Evolutionary conservation across 2,888 invertebrate genomes (phyloP).

Genomic region (Orthosia gothica): DNA sequence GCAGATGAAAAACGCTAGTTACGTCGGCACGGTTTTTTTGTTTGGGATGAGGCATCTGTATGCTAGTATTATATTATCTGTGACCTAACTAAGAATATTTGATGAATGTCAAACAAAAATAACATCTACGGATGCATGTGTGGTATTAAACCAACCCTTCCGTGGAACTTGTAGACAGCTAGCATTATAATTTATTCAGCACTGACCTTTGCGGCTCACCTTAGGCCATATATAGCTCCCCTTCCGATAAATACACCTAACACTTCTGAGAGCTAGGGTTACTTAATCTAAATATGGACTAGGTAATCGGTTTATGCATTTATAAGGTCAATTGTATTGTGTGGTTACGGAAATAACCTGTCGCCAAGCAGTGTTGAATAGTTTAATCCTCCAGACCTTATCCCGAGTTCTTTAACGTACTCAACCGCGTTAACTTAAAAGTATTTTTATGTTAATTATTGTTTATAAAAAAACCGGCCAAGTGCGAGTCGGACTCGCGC

Average conservation of each 20-base stretch:
- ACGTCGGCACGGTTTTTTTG: too few relatives aligned
- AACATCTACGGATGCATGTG: background rate
- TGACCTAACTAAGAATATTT: background rate
- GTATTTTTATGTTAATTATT: too few relatives aligned
- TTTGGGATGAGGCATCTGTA: too few relatives aligned
- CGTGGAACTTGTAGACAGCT: conserved; percentile 25
- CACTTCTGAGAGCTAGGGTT: conserved; percentile 1
- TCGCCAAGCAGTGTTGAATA: background rate
- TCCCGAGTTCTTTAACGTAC: too few relatives aligned
- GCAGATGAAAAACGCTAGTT: too few relatives aligned
- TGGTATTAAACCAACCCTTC: background rate
- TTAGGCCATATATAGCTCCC: conserved; percentile 28
- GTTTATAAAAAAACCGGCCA: too few relatives aligned
- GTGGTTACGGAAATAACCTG: conserved; percentile 16
- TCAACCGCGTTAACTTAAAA: too few relatives aligned
- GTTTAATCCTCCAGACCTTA: too few relatives aligned
- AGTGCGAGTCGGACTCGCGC: too few relatives aligned
- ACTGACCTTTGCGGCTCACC: conserved; percentile 54
- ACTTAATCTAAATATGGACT: background rate
- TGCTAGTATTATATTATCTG: too few relatives aligned
- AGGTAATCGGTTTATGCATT: conserved; percentile 21
- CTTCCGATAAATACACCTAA: conserved; percentile 32
- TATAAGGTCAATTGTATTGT: conserved; percentile 15
- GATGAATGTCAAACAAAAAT: background rate
- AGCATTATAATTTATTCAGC: conserved; percentile 51